Conservation (phyloP, 2,113 vertebrate genomes). For the Forbesichthys agassizii region DNA sequence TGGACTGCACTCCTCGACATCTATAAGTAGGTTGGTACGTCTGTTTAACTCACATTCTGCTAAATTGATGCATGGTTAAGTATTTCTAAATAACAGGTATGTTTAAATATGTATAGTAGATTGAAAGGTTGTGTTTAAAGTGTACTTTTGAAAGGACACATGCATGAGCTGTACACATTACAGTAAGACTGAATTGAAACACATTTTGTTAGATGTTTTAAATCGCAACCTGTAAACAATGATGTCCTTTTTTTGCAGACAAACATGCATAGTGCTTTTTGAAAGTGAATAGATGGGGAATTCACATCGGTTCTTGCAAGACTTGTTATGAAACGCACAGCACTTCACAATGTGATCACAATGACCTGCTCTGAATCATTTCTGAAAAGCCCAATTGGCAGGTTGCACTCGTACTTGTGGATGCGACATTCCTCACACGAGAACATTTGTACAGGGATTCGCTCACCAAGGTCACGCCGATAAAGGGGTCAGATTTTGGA, state of each 20-base stretch:
- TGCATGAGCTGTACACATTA: too few relatives aligned
- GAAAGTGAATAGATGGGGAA: background rate
- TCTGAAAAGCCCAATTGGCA: constrained; percentile 19
- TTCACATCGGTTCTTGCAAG: background rate
- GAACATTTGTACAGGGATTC: constrained; percentile 31
- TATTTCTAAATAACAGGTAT: background rate
- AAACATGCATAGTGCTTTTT: constrained; percentile 4
- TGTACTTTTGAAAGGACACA: too few relatives aligned
- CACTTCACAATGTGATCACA: constrained; percentile 22
- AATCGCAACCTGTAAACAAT: background rate
- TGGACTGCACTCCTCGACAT: background rate
- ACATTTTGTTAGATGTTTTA: background rate
- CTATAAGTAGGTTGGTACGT: constrained; percentile 41
- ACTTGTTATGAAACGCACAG: constrained; percentile 3
- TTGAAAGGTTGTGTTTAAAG: too few relatives aligned
- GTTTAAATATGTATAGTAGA: background rate
- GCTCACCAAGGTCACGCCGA: constrained; percentile 27
- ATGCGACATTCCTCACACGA: constrained; percentile 21
- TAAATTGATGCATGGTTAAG: background rate
- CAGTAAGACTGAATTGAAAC: too few relatives aligned
- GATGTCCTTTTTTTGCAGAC: background rate
- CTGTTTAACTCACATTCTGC: constrained; percentile 1
- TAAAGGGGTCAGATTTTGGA: constrained; percentile 28
- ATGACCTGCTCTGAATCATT: constrained; percentile 33
- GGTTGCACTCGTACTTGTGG: constrained; percentile 18